A percentile compares a stretch with the other conserved stretches of the same genome.
Evolutionary conservation across 2,888 invertebrate species (phyloP).

Genomic region (Ormyrus nitidulus): DNA sequence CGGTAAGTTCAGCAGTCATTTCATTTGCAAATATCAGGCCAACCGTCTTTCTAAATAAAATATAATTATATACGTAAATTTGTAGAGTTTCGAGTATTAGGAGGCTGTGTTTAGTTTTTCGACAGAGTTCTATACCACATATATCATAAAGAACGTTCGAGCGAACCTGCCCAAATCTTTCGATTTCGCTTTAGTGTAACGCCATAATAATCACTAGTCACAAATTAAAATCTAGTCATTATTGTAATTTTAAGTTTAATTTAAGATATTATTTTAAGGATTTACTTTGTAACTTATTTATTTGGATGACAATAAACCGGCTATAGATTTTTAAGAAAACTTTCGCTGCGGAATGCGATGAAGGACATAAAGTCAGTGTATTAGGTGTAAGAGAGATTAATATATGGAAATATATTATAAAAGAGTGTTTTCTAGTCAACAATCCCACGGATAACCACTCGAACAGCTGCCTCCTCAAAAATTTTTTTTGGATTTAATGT

Average conservation of each 20-base stretch:
- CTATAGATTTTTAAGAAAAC: constrained; percentile 35
- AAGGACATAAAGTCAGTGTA: constrained; percentile 36
- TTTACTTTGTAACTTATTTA: constrained; percentile 31
- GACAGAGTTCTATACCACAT: neutral
- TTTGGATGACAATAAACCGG: constrained; percentile 51
- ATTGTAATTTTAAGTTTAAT: neutral
- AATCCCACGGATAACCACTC: constrained; percentile 64
- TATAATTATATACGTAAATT: constrained; percentile 36
- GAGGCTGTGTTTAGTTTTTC: constrained; percentile 63
- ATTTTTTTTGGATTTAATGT: neutral
- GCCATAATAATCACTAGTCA: constrained; percentile 12
- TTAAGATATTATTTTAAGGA: constrained; percentile 33
- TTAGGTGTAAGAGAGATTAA: constrained; percentile 55
- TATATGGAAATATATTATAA: constrained; percentile 63
- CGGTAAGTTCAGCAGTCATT: neutral
- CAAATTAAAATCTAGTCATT: constrained; percentile 1
- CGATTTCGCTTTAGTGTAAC: neutral
- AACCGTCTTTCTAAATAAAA: constrained; percentile 54
- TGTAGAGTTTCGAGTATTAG: constrained; percentile 59
- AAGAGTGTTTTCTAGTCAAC: constrained; percentile 69
- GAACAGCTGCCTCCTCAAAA: constrained; percentile 61
- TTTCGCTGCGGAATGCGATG: neutral
- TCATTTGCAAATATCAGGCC: constrained; percentile 48
- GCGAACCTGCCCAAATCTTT: constrained; percentile 23
- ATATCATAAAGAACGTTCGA: constrained; percentile 31